Evolutionary conservation across 2,113 vertebrate species (phyloP), one percentile per base, ranked within the genome.

Genomic region (Nycticryphes semicollaris): DNA sequence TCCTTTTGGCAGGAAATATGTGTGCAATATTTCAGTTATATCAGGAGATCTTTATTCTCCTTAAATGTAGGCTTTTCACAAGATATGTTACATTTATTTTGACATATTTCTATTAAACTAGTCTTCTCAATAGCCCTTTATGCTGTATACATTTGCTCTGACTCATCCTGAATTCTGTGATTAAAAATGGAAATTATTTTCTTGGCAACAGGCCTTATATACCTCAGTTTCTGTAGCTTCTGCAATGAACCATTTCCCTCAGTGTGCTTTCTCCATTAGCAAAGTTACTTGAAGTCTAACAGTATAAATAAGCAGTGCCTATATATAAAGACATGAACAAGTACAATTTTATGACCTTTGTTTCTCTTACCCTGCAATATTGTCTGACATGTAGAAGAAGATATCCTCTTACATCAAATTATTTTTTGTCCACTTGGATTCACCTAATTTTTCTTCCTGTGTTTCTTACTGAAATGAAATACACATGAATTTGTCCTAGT

Each of bases 101-200:
- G 2, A 91, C 82, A 69, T 66, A 73, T 37, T 83, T 88, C 10
- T 60, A 13, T 39, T 60, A 60, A 93, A 67, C 3, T 35, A 24
- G 23, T 79, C 4, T 51, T 68, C 79, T 68, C 35, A 59, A n/a
- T 45, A 83, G 19, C 8, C 24, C 75, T 79, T 80, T 73, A 25
- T 8, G 41, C 68, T 60, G 2, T 21, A 35, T 83, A n/a, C 4
- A 25, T 80, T 89, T 85, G 15, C n/a, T 85, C 41, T 50, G 30
- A 90, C 27, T 90, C 22, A 53, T 73, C 8, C 14, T 72, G 41
- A 84, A 72, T 89, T 72, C 45, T 85, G 22, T 88, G 30, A 83
- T 86, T 86, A 76, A 86, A 90, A 90, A 79, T 13, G 6, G 33
- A 62, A 93, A 73, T 25, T 79, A 85, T 82, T 87, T 97, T 83